phyloP scores from a whole-genome alignment of 2,113 vertebrate genomes.

The Pseudorectes ferrugineus region DNA sequence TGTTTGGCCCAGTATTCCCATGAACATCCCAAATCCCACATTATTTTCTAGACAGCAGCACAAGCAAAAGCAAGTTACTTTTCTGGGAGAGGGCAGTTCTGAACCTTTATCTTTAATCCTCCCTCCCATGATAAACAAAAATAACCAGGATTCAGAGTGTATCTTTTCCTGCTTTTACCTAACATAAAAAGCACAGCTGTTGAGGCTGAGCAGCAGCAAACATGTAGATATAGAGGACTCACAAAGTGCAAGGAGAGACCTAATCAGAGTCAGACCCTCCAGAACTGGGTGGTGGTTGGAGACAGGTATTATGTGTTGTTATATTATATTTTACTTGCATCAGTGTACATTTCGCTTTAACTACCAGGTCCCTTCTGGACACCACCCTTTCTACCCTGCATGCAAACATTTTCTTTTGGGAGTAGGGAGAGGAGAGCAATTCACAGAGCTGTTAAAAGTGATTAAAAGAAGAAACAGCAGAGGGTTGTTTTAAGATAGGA shows the following conservation, averaged over 20 bases:
- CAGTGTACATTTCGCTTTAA: background rate
- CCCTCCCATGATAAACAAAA: background rate
- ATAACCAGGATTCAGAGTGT: background rate
- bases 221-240: background rate
- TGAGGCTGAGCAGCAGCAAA: background rate
- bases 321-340: background rate
- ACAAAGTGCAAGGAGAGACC: background rate
- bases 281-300: background rate
- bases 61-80: background rate
- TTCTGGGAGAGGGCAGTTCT: background rate
- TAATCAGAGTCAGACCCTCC: background rate
- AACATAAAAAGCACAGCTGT: background rate
- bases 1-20: background rate
- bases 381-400: background rate
- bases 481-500: background rate
- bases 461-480: background rate
- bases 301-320: background rate
- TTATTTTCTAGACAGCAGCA: background rate
- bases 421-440: background rate
- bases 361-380: background rate
- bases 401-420: background rate
- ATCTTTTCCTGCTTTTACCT: background rate
- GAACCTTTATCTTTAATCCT: background rate
- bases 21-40: background rate
- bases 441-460: background rate